Base-by-base conservation (phyloP, 1,140 invertebrate genomes). In the Protaetia brevitarsis region DNA sequence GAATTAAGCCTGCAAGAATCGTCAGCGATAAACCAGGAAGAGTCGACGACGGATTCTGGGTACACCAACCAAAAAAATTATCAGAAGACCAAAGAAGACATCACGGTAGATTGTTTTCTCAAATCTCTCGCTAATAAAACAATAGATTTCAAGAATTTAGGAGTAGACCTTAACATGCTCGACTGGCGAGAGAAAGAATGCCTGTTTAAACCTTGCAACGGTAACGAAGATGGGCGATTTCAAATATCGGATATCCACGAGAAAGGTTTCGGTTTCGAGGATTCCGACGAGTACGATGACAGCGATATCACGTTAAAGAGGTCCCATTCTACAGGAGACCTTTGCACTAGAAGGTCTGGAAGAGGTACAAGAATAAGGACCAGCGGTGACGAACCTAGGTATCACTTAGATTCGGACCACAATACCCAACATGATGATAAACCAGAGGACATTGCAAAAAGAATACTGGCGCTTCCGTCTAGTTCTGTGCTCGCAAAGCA, bases 101-200 rank as follows among this genome's bases (percentile, higher is more conserved):
- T 83, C 29, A 82, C 82, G 2, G 83, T 85, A 3, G 82, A 83
- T 67, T 83, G 82, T 72, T 83, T 84, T 68, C 69, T 84, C 13
- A 83, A 84, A 71, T 82, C 81, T 27, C 68, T 85, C 27, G 81
- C 80, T 0, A 80, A 79, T 66, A 74, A 76, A 30, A 77, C 74
- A 30, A 76, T 79, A 27, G 77, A 79, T 65, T 65, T 78, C n/a
- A 76, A 75, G 63, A 68, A 68, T 62, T 66, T 77, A 29, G 73
- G 74, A 29, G 64, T 70, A 31, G 67, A 70, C 58, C 63, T 71
- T 13, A 68, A 68, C 51, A 69, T 68, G 51, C 41, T 70, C 4
- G 64, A 67, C 27, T 59, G 64, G 45, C 34, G 56, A 3, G 71
- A 72, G 7, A 69, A 63, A 13, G 75, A 74, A 10, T 67, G 71